Base-by-base conservation (phyloP, 2,113 vertebrate genomes). In the Dendropsophus ebraccatus region DNA sequence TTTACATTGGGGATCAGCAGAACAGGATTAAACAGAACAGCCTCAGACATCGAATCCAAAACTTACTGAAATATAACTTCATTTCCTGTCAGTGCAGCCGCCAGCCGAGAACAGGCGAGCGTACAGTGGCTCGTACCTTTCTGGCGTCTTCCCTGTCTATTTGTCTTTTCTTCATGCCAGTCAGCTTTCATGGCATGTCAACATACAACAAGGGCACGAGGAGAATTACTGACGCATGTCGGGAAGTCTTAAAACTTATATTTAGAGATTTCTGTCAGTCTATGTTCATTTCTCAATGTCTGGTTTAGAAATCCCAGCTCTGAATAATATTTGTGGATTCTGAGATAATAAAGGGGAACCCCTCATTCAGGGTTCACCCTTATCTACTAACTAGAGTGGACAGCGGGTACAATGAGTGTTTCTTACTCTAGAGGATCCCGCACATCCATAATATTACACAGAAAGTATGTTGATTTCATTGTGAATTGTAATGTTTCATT, bases 61-160 rank as follows among this genome's bases (percentile, higher is more conserved):
- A 77, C 83, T 49, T 67, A 52, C 73, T 77, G 74, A 65, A 78
- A 85, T 52, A 45, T 76, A 85, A 67, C 83, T 85, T 78, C 41
- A 85, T 85, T 85, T 85, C 83, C 83, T 85, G 74, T 85, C 45
- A 21, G 41, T 35, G 41, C 58, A 52, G 60, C 82, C 74, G 75
- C 83, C 73, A 78, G 47, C 83, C 25, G 13, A 78, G 75, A 67
- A 52, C 25, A 85, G 83, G 41, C 50, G 74, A 67, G 70, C 50
- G 54, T 11, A 84, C 52, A 62, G 52, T 47, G 41, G 23, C 62
- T 25, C 32, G 52, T 52, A 45, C 73, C 56, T 37, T 62, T 49
- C 19, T 69, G 45, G 41, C 74, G n/a, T 25, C 45, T 85, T 52
- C 37, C 50, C 30, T 77, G 60, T 78, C 54, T 78, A 76, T 47